phyloP scores from a whole-genome alignment of 1,140 invertebrate species.

The Brachionus koreanus region DNA sequence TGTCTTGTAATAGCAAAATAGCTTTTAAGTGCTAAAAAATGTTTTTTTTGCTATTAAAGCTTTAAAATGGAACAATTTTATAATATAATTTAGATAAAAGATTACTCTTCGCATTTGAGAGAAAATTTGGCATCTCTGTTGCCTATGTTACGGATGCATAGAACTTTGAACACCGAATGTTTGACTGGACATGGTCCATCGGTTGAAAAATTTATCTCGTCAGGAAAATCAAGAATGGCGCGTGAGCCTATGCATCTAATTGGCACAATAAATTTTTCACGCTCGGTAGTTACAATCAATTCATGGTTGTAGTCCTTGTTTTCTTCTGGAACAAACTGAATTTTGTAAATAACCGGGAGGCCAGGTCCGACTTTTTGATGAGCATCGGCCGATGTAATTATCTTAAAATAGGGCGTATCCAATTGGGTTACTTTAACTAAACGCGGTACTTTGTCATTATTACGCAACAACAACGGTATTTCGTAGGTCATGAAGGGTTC shows the following conservation, averaged over 20 bases:
- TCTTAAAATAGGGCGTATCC: constrained; percentile 59
- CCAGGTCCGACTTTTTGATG: constrained; percentile 59
- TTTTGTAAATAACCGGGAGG: constrained; percentile 55
- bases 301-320: constrained; percentile 59
- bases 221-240: constrained; percentile 58
- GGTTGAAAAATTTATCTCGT: constrained; percentile 54
- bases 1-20: no score
- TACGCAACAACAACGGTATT: constrained; percentile 55
- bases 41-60: no score
- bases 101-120: constrained; percentile 52
- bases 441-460: constrained; percentile 60
- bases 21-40: no score
- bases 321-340: constrained; percentile 58
- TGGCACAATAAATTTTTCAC: constrained; percentile 59
- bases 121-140: constrained; percentile 57
- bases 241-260: constrained; percentile 56
- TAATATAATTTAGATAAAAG: neutral
- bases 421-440: constrained; percentile 57
- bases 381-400: constrained; percentile 56
- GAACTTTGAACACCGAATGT: constrained; percentile 52
- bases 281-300: constrained; percentile 56
- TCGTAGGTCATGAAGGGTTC: constrained; percentile 57
- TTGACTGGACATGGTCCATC: constrained; percentile 52
- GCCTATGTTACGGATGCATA: constrained; percentile 58
- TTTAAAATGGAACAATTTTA: no score